Evolutionary conservation across 2,888 invertebrate species (phyloP).

Genomic region (Pachymerium ferrugineum): DNA sequence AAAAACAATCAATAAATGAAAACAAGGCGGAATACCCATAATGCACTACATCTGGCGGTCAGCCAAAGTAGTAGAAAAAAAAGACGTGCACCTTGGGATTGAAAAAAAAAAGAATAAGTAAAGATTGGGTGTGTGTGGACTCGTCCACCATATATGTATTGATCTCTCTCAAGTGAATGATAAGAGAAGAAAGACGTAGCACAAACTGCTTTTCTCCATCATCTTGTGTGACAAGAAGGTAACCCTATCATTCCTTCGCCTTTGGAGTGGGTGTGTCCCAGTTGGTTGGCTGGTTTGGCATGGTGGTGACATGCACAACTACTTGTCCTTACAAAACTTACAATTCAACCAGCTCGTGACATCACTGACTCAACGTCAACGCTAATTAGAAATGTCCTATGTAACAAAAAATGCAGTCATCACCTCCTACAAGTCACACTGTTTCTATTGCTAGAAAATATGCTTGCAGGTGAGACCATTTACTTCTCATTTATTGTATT

Average conservation of each 20-base stretch:
- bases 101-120: too few relatives aligned
- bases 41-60: too few relatives aligned
- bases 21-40: too few relatives aligned
- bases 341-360: not conserved
- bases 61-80: too few relatives aligned
- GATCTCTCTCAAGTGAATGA: not conserved
- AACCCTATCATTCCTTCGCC: not conserved
- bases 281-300: too few relatives aligned
- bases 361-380: not conserved
- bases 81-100: too few relatives aligned
- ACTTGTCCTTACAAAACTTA: not conserved
- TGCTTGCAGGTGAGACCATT: not conserved
- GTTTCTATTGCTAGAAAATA: not conserved
- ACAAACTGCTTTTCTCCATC: not conserved
- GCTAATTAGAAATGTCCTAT: not conserved
- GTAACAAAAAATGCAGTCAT: not conserved
- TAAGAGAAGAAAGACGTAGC: not conserved
- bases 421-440: not conserved
- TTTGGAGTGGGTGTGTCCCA: not conserved
- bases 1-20: too few relatives aligned
- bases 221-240: not conserved
- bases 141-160: not conserved
- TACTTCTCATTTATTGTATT: too few relatives aligned
- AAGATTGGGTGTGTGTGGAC: too few relatives aligned
- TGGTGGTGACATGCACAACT: not conserved